A percentile compares a stretch with the other conserved stretches of the same genome.
Evolutionary conservation across 2,113 vertebrate species (phyloP).

Genomic region (Podarcis muralis): DNA sequence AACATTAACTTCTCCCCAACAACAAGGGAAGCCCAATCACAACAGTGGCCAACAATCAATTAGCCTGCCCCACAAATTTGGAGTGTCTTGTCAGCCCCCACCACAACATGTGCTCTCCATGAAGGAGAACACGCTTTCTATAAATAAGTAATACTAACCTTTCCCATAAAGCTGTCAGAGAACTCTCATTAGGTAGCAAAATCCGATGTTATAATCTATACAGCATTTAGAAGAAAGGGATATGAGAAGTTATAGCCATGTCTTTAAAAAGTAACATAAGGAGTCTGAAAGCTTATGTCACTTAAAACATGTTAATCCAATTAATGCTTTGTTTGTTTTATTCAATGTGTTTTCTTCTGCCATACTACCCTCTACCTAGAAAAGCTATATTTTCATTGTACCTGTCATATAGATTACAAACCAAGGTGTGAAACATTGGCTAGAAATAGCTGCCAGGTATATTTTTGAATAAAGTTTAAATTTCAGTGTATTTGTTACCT

Average conservation of each 20-base stretch:
- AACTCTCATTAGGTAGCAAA: neutral
- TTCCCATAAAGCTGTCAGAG: neutral
- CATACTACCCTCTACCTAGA: neutral
- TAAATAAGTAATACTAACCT: no score
- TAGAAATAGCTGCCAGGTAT: constrained; percentile 27
- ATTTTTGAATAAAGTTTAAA: constrained; percentile 38
- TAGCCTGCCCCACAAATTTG: no score
- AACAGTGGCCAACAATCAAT: no score
- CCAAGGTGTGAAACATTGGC: constrained; percentile 1
- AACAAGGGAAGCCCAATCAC: no score
- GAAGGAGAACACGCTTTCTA: no score
- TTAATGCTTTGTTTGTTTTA: neutral
- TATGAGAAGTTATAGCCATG: neutral
- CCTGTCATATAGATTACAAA: neutral
- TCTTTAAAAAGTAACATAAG: neutral
- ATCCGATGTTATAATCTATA: neutral
- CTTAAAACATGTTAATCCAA: neutral
- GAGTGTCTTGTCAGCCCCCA: no score
- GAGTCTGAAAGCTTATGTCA: neutral
- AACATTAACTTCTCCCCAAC: no score
- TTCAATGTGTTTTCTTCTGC: neutral
- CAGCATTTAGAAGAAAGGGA: neutral
- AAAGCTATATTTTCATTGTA: constrained; percentile 17
- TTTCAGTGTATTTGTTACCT: constrained; percentile 48
- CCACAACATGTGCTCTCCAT: no score